Percentiles rank a stretch among this genome's conserved stretches.
Evolutionary conservation across 2,797 vertebrate species (phyloP).

Genomic region (Tiaroga cobitis): DNA sequence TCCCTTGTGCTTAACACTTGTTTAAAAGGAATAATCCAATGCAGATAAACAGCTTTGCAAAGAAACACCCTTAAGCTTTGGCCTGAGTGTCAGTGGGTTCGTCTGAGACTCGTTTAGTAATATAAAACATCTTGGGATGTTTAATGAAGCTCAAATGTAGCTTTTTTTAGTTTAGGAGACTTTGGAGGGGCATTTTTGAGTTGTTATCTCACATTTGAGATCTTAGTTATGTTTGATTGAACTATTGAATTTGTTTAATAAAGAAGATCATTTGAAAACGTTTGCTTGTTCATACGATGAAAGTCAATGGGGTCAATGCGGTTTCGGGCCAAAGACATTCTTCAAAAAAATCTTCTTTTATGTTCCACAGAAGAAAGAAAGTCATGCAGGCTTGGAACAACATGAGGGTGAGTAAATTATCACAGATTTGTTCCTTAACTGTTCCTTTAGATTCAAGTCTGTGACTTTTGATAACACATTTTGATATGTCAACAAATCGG

Average conservation of each 20-base stretch:
- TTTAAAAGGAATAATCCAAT: neutral
- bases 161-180: neutral
- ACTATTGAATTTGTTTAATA: neutral
- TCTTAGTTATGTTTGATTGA: neutral
- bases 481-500: neutral
- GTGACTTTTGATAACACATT: neutral
- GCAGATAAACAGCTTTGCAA: neutral
- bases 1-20: neutral
- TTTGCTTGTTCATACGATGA: neutral
- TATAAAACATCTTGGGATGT: neutral
- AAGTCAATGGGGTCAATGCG: neutral
- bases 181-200: neutral
- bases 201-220: neutral
- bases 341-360: neutral
- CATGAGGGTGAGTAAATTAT: neutral
- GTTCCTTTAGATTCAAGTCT: neutral
- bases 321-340: neutral
- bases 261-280: neutral
- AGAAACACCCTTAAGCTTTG: conserved; percentile 12
- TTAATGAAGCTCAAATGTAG: neutral
- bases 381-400: neutral
- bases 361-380: no score
- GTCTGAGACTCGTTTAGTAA: neutral
- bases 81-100: conserved; percentile 10
- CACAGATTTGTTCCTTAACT: neutral